Evolutionary conservation across 2,113 vertebrate species (phyloP), one percentile per base, ranked within the genome.

Genomic region (Limnothrissa miodon): DNA sequence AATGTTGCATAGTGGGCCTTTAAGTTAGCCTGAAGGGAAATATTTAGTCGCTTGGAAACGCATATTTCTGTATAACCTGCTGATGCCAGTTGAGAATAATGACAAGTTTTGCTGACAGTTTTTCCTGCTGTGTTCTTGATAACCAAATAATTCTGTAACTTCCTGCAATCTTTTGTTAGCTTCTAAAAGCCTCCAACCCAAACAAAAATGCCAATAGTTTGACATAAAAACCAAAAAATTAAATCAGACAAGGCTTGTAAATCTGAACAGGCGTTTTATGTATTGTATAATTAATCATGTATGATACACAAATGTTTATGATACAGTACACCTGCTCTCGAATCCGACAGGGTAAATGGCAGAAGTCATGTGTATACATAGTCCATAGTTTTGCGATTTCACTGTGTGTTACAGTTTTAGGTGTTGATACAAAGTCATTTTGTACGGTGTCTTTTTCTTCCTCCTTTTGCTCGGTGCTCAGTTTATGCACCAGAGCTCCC

Each of bases 261-360:
- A 29, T 66, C n/a, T 66, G 66, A 39, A 74, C 33, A 36, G 15
- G 66, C 66, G 11, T 29, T 74, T 74, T 39, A 74, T 70, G 33
- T 33, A 36, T 15, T 36, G 33, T 74, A 74, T 74, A 74, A 74
- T 36, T 74, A 36, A 36, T 33, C 10, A 74, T 74, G 66, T 74
- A 36, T 36, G 66, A 74, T 74, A 74, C 29, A 74, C 66, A 33
- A 74, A 74, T 36, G 66, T 62, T 62, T 62, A 74, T 74, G 66
- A 74, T 74, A 74, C 66, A 74, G 33, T 74, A 36, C 66, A 19
- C 66, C 66, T 36, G 33, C 66, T 74, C 33, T n/a, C 10, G 10
- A 74, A 33, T 74, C 66, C 66, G 36, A 74, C 2, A 33, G 66
- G 66, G 66, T 74, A 10, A 36, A 74, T 70, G 29, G 9, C 62